A percentile compares a stretch with the other conserved stretches of the same genome.
Conservation (phyloP, 2,888 invertebrate genomes). For the Troglohyphantes excavatus region DNA sequence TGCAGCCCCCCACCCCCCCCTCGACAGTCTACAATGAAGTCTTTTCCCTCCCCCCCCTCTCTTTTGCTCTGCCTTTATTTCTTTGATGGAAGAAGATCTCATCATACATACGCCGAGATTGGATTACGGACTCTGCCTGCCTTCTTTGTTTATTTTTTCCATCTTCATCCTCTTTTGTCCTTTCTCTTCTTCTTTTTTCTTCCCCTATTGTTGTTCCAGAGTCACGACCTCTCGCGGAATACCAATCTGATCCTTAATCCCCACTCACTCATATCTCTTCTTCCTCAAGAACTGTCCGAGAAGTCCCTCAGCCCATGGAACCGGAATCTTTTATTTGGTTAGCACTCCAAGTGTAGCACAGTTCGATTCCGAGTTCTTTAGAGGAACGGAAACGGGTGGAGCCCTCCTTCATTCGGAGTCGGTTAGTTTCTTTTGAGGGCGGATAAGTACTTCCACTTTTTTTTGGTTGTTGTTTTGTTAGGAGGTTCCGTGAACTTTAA, state of each 20-base stretch:
- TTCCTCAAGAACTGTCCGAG: constrained; percentile 3
- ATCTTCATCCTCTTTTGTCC: constrained; percentile 10
- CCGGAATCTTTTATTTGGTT: constrained; percentile 61
- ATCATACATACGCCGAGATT: constrained; percentile 74
- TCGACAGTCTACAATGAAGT: constrained; percentile 20
- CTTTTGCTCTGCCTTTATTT: background rate
- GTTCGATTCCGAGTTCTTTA: background rate
- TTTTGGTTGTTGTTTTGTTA: too few species aligned
- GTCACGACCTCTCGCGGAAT: constrained; percentile 62
- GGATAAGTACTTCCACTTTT: constrained; percentile 4
- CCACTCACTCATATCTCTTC: constrained; percentile 67
- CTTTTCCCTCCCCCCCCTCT: background rate
- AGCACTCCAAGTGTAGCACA: constrained; percentile 52
- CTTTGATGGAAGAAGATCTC: constrained; percentile 52
- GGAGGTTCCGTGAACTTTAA: too few species aligned
- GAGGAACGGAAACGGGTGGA: constrained; percentile 15
- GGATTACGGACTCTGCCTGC: constrained; percentile 46
- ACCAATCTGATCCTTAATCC: constrained; percentile 66
- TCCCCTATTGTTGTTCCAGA: constrained; percentile 56
- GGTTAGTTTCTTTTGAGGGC: constrained; percentile 17
- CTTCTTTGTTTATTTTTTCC: constrained; percentile 51
- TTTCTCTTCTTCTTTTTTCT: constrained; percentile 20
- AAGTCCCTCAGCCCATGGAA: background rate
- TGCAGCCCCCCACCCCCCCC: constrained; percentile 20
- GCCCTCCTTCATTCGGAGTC: constrained; percentile 8